Base-by-base conservation (phyloP, 1,140 invertebrate species). In the Aradophagus sp. region DNA sequence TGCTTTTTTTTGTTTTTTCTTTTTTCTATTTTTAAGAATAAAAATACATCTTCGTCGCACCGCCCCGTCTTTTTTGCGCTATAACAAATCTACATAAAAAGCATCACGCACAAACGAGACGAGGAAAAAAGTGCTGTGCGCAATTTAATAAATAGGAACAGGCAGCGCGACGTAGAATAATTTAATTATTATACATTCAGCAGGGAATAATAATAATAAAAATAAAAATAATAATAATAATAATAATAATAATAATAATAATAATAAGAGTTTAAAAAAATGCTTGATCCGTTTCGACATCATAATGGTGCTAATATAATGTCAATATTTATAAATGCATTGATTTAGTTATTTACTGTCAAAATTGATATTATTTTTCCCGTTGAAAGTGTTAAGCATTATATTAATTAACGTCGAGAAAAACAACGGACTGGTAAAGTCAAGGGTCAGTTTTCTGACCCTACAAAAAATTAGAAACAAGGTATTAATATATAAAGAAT, bases 61-160 rank as follows among this genome's bases (percentile, higher is more conserved):
- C 47, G 42, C 50, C 26, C 8, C 20, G 48, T 48, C 42, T 61
- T 61, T 56, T 61, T 13, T 8, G 65, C 65, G 26, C 55, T 69
- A 61, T 61, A 61, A 61, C 65, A 69, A 69, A 52, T 48, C 55
- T 69, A 61, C 47, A 20, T 48, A 26, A 41, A 59, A 69, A 69
- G 65, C 65, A 48, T 61, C 35, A 48, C 56, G 41, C 48, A 59
- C 47, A 35, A 52, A 67, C 53, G 26, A 38, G 53, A 32, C 31
- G 38, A 59, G 26, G 10, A 67, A 66, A 50, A 42, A 53, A 44
- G 31, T 31, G 31, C 17, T 10, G 63, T 59, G 63, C 63, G 34
- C 48, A 53, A 55, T 61, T 55, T 13, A 61, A 69, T 69, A 69
- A 69, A 68, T 68, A 68, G 52, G 50, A 59, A 53, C 41, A 34